Base-by-base conservation (phyloP, 2,113 vertebrate species). In the Aphyosemion australe region DNA sequence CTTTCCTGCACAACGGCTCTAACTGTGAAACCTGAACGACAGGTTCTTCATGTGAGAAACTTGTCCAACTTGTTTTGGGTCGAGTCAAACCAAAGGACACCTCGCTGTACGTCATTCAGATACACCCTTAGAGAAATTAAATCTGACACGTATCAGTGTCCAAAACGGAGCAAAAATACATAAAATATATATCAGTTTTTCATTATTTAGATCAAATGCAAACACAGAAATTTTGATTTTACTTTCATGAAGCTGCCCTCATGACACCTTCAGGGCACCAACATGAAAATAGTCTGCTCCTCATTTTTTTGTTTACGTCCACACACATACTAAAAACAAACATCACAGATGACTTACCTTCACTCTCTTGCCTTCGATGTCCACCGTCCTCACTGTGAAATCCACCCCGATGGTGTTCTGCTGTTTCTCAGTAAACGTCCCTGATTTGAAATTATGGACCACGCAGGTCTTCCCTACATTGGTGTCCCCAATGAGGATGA, bases 391-490 rank as follows among this genome's bases (percentile, higher is more conserved):
- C 12, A 99, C 96, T 0, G 95, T 96, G 87, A 99, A 99, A 83
- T 99, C 97, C 54, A 99, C 97, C 0, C 97, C 97, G 0, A 99
- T 99, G 3, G 97, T 99, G 90, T 97, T 99, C 81, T 98, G 96
- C 79, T 97, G 96, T 1, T 79, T 92, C 84, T 95, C 94, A 0
- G 79, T 83, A 88, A 94, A 99, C 60, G 91, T 73, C 12, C 96
- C 95, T 0, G 94, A 95, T 64, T 93, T 95, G 90, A 99, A 99
- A 49, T 95, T 95, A 74, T 98, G 97, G 18, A 98, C 95, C 83
- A 99, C 93, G 6, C 95, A 97, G 0, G 97, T 99, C 89, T 99
- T 99, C 1, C 97, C 97, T 54, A 99, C 97, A 0, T 98, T 95
- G 4, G 97, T 96, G 82, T 99, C 97, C 9, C 97, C 97, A 0